Percentiles rank a stretch among this genome's conserved stretches.
Conservation (phyloP, 2,888 invertebrate genomes). For the Schrankia costaestrigalis region DNA sequence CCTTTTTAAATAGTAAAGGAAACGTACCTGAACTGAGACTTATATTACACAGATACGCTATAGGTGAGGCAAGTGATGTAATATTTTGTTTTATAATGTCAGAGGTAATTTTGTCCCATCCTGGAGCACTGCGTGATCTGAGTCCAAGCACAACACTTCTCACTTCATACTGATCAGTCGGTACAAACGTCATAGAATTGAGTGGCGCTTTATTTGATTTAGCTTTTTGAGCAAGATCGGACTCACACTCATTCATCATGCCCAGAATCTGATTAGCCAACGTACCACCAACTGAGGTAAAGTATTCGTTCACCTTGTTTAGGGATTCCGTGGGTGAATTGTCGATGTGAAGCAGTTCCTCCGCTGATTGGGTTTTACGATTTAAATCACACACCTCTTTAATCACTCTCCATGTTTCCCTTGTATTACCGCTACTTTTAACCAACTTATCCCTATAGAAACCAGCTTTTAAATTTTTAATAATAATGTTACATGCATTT, state of each 20-base stretch:
- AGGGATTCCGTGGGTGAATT: background rate
- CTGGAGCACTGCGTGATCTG: conserved; percentile 1
- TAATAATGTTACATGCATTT: no score
- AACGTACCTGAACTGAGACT: background rate
- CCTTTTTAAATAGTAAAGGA: conserved; percentile 1
- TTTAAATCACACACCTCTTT: no score
- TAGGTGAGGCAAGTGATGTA: background rate
- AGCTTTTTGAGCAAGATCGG: background rate
- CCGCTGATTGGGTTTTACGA: no score
- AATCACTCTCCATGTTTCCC: no score
- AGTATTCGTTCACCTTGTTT: background rate
- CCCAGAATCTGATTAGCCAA: background rate
- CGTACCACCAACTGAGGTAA: background rate
- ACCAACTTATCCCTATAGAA: no score
- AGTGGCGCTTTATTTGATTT: background rate
- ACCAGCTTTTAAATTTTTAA: no score
- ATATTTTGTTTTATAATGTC: background rate
- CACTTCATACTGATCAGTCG: background rate
- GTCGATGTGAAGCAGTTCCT: background rate
- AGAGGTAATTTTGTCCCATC: conserved; percentile 1
- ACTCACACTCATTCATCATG: background rate
- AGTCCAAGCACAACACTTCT: background rate
- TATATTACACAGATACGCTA: background rate
- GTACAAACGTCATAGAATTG: background rate
- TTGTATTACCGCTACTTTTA: no score